Base-by-base conservation (phyloP, 2,113 vertebrate species). In the Bucco capensis region DNA sequence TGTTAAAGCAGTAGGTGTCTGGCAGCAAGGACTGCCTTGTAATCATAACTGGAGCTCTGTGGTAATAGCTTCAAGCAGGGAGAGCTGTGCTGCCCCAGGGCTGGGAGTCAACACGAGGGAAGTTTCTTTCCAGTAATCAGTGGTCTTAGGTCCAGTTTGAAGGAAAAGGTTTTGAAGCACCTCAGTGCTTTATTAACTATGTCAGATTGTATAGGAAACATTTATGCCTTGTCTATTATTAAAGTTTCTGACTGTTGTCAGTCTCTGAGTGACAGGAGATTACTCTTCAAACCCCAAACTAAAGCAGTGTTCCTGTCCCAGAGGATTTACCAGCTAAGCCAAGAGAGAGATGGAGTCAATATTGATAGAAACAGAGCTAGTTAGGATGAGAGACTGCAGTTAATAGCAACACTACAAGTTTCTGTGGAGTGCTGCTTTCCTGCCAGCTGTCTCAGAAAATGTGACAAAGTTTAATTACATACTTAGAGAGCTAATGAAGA, bases 391-490 rank as follows among this genome's bases (percentile, higher is more conserved):
- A 71, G 14, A 37, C n/a, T 74, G 24, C 12, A 83, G 69, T 64
- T 86, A 86, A 47, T 9, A 72, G 27, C 3, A 67, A 40, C 40
- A 31, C 24, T 53, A 12, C 31, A 67, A 31, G 57, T 81, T 83
- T 93, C 42, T 83, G 74, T 90, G 40, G 31, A 90, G 57, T 21
- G 9, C 21, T 83, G 88, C 33, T 90, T 92, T 94, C 49, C 15
- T 82, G 53, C 42, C 77, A 90, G 83, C 65, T 88, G 73, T 69
- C 90, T 74, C 56, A 81, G 69, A 86, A 91, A 94, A 88, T 78
- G 44, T 60, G 33, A 15, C 61, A 54, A 72, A 93, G 46, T 84
- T 88, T 78, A 88, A 86, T 93, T 69, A 82, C 40, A 61, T 61
- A 71, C 37, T 92, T 88, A 70, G 21, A 65, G 51, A 56, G 31